A percentile compares a stretch with the other conserved stretches of the same genome.
Evolutionary conservation across 1,140 invertebrate species (phyloP).

Genomic region (Propsilocerus akamusi): DNA sequence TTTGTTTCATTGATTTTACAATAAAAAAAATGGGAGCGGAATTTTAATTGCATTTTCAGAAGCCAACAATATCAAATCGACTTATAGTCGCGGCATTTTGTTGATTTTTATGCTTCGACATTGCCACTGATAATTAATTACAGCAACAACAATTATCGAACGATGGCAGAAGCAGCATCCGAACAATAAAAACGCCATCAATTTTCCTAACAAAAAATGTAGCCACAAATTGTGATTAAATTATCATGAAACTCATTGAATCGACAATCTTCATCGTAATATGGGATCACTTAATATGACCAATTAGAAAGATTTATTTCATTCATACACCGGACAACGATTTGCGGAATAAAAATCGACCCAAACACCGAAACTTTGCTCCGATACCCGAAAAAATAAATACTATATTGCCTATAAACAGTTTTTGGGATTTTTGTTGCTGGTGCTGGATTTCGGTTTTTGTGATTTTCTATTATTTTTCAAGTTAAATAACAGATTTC

Average conservation of each 20-base stretch:
- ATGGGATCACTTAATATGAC: background rate
- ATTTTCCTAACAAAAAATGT: background rate
- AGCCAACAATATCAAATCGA: background rate
- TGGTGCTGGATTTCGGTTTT: background rate
- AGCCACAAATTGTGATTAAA: background rate
- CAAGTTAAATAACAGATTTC: background rate
- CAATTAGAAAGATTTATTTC: constrained; percentile 4
- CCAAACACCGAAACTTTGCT: background rate
- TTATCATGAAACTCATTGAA: background rate
- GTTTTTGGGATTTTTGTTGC: background rate
- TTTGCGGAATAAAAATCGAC: background rate
- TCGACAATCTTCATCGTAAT: background rate
- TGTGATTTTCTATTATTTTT: background rate
- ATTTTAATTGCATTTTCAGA: background rate
- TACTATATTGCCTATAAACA: background rate
- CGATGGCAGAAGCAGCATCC: background rate
- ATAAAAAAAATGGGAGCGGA: too few species aligned
- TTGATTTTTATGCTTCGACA: background rate
- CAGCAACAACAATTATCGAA: background rate
- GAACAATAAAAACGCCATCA: background rate
- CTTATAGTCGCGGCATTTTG: background rate
- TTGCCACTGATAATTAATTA: constrained; percentile 4
- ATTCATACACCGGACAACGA: background rate
- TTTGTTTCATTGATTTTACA: constrained; percentile 2
- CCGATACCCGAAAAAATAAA: background rate